Evolutionary conservation across 2,113 vertebrate species (phyloP), one percentile per base, ranked within the genome.

Genomic region (Spermophilus dauricus): DNA sequence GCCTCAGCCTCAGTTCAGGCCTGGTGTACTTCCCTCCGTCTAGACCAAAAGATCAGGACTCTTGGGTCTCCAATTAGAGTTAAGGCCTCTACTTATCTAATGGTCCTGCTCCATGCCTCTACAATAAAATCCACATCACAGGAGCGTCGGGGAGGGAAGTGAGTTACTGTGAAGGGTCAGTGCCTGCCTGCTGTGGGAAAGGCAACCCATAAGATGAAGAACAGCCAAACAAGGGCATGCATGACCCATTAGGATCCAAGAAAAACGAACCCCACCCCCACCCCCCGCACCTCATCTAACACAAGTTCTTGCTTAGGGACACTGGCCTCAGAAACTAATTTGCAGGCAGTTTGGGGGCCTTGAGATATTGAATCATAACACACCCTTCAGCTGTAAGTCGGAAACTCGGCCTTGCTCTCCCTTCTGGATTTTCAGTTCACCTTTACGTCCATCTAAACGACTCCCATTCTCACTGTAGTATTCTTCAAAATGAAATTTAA

Each of bases 401-500:
- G 75, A 91, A 92, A 80, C 14, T 30, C 16, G 37, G 39, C 37
- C 39, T 34, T 63, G 20, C 45, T 58, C n/a, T 20, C 11, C 6
- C 14, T 48, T 89, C 30, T 88, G 42, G 22, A 63, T 76, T 92
- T 69, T 37, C 70, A 24, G 39, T 63, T 81, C 82, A 39, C 28
- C 28, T 22, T n/a, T 92, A 61, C 34, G 22, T 28, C 39, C n/a
- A 63, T 82, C 17, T 61, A 95, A 63, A 5, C 28, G 32, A 37
- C 39, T 4, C 30, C 34, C 24, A 30, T 17, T 26, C 42, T 37
- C 67, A 63, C 69, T 53, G 32, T 96, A 7, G 39, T 86, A 61
- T 39, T 89, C 8, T 22, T 76, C 42, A 84, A 88, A 81, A 88
- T 69, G 32, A 89, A 96, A 84, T 81, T 65, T 87, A n/a, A 87